Conservation (phyloP, 1,140 invertebrate species). For the Anthonomus grandis region DNA sequence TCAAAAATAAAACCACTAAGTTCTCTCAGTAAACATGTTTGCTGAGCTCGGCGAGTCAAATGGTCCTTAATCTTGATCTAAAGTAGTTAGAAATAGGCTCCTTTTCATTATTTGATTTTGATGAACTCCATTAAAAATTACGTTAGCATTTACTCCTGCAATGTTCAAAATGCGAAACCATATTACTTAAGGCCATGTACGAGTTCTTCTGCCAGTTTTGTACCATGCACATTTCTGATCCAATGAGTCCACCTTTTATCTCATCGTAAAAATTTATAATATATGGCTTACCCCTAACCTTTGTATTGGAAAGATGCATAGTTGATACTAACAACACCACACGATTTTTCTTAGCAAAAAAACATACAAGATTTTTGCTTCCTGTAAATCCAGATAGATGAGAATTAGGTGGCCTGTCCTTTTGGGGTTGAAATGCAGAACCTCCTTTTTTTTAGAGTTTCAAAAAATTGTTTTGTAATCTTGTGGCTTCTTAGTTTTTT, state of each 20-base stretch:
- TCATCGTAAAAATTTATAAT: not conserved
- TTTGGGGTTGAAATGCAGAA: not conserved
- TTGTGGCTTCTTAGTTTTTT: not conserved
- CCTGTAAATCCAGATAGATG: not conserved
- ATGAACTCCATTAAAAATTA: no score
- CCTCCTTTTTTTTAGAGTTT: not conserved
- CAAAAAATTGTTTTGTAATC: not conserved
- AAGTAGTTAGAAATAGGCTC: no score
- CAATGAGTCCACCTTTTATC: no score
- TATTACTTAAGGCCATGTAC: not conserved
- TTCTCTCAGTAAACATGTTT: not conserved
- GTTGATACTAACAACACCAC: not conserved
- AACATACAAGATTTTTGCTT: no score
- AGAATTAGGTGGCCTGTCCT: not conserved
- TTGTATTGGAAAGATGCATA: no score
- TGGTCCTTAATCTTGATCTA: no score
- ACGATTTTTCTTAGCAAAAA: not conserved
- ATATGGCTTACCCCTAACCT: not conserved
- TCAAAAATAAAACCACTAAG: not conserved
- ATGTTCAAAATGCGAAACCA: not conserved
- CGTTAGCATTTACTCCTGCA: no score
- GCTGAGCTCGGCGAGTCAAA: no score
- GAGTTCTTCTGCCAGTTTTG: not conserved
- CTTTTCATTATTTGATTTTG: no score
- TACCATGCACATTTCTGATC: constrained; percentile 3